Base-by-base conservation (phyloP, 2,797 vertebrate species). In the Mionectes olivaceus region DNA sequence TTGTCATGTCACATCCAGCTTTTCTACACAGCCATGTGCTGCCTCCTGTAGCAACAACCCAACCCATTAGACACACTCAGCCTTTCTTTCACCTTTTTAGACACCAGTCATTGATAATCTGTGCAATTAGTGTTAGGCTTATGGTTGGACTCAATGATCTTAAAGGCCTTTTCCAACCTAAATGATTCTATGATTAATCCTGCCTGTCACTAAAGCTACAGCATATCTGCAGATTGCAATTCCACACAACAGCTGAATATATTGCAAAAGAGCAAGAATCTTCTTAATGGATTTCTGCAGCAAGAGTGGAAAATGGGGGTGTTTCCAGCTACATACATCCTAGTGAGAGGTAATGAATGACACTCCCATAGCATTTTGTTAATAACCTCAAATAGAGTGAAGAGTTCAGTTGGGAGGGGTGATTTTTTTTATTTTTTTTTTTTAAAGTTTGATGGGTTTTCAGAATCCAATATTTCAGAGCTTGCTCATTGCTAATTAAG, bases 391-490 rank as follows among this genome's bases (percentile, higher is more conserved):
- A 89, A 89, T 19, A 92, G 73, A 96, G 35, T 65, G 85, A 95
- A 87, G 94, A 96, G 73, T 96, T 96, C 96, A 96, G 70, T 84
- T 93, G 83, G 81, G 93, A 96, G 81, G 56, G 76, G 81, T 55
- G 33, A 47, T 30, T 25, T 49, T 47, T 47, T 41, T 41, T n/a
- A n/a, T n/a, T 17, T 50, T 47, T 30, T 43, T 95, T 93, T 63
- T 87, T 84, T 86, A 93, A 96, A 96, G 19, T 94, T 96, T 96
- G 87, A 96, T 97, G 94, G 97, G 95, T 82, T 97, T 98, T 97
- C 93, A 97, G 74, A 94, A 95, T 96, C 73, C 86, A 76, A 67
- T 95, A 71, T 96, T 97, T 97, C 83, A 94, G 87, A 95, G 79
- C 89, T 94, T 92, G 70, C 37, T 95, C 69, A 3, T 94, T 96